These are phyloP conservation scores for Psylliodes chrysocephalus DNA, from an alignment of 2,888 invertebrate genomes.

Conservation along the genomic window DNA sequence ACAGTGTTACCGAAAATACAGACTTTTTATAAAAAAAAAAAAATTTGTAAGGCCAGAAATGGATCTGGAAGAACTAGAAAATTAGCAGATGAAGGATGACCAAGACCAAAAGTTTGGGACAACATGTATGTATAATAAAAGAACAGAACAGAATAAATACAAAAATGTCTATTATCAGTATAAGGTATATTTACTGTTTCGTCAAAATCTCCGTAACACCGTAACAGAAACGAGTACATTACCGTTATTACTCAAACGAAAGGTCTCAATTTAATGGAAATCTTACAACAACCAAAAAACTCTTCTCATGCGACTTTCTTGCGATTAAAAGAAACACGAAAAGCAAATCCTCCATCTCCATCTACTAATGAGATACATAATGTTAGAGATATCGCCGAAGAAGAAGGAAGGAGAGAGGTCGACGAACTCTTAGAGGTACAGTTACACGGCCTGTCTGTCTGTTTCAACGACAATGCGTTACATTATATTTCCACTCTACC, in stretches of 20 bases:
- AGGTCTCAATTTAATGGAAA: neutral
- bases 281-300: conserved; percentile 1
- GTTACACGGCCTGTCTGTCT: conserved; percentile 47
- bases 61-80: too few species aligned
- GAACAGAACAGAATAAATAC: too few species aligned
- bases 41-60: too few species aligned
- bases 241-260: neutral
- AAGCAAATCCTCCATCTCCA: conserved; percentile 27
- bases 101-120: too few species aligned
- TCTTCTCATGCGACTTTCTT: conserved; percentile 9
- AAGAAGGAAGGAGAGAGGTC: conserved; percentile 40
- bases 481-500: conserved; percentile 8
- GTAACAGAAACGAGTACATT: neutral
- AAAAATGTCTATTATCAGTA: too few species aligned
- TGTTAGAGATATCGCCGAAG: conserved; percentile 8
- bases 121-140: too few species aligned
- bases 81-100: too few species aligned
- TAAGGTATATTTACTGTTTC: neutral
- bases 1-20: too few species aligned
- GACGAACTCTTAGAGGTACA: conserved; percentile 46
- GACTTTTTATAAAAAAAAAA: too few species aligned
- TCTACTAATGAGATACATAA: conserved; percentile 30
- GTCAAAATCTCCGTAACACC: too few species aligned
- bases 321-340: conserved; percentile 29
- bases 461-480: conserved; percentile 26